phyloP scores from a whole-genome alignment of 2,888 invertebrate genomes.

The Tachina lurida region DNA sequence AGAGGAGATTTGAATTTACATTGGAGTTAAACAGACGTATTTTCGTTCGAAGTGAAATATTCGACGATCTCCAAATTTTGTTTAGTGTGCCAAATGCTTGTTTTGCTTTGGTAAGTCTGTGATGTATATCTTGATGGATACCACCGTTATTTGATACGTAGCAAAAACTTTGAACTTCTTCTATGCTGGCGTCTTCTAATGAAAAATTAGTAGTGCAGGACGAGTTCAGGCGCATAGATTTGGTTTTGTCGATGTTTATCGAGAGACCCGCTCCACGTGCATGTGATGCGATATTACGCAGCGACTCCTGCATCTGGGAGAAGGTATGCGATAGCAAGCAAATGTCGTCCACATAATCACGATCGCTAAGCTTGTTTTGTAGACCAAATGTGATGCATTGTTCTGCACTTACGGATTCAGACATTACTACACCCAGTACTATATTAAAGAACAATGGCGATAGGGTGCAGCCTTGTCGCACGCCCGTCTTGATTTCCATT shows the following conservation, averaged over 20 bases:
- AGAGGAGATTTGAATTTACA: not conserved
- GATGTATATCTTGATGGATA: not conserved
- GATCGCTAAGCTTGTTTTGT: not conserved
- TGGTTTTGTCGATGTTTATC: not conserved
- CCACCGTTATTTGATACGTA: not conserved
- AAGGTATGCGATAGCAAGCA: too few relatives aligned
- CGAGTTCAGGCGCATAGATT: not conserved
- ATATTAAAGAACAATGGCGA: not conserved
- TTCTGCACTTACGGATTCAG: not conserved
- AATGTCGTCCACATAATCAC: not conserved
- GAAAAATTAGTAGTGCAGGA: not conserved
- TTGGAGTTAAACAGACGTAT: too few relatives aligned
- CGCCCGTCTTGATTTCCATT: not conserved
- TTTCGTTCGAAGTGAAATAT: too few relatives aligned
- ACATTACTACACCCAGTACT: not conserved
- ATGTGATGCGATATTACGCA: too few relatives aligned
- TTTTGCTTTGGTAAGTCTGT: not conserved
- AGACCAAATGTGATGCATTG: too few relatives aligned
- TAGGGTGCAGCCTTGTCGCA: not conserved
- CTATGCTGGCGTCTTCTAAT: not conserved
- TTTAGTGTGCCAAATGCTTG: not conserved
- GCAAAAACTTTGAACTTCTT: not conserved
- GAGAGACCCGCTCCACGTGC: not conserved
- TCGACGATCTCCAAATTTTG: too few relatives aligned
- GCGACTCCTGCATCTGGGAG: too few relatives aligned